Base-by-base conservation (phyloP, 1,140 invertebrate genomes). In the Lordiphosa clarofinis region DNA sequence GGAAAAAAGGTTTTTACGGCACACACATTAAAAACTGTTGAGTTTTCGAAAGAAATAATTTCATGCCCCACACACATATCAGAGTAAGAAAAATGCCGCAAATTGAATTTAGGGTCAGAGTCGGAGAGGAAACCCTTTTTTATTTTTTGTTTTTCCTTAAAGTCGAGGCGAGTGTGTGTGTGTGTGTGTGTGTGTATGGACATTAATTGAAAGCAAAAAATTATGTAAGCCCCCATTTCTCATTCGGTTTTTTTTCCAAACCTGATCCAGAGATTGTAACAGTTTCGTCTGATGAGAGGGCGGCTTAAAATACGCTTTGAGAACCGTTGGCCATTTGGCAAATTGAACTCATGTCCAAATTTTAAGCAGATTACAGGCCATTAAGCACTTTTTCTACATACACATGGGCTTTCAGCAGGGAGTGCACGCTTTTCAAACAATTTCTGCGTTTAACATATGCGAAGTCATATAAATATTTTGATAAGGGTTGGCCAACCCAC, bases 391-490 rank as follows among this genome's bases (percentile, higher is more conserved):
- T 86, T 79, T 49, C 58, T 78, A 74, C 56, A 70, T 73, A 46
- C 54, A 36, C 37, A 13, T 7, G 35, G 10, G 3, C 9, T 11
- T 49, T 12, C 7, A 35, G 11, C 21, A 31, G 43, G 24, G 11
- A 13, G 33, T 39, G 50, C 37, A 37, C 43, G 63, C 68, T 59
- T 72, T 72, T 71, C 38, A 52, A 70, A 71, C 65, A 69, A 64
- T 64, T 86, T 66, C 60, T 86, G 78, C 56, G 57, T 43, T 82
- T 78, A 84, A 73, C 79, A 86, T 86, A 81, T 86, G 79, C 62
- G 73, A 82, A 82, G 63, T 78, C 78, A 79, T 86, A 86, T 86
- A 86, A 82, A 87, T 87, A 75, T 86, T 86, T 86, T 86, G 81
- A 86, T 86, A 86, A 86, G 81, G 81, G 81, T 86, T 84, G 82